These are phyloP conservation scores for Macaria liturata DNA, from an alignment of 2,888 invertebrate species.

Conservation along the genomic window DNA sequence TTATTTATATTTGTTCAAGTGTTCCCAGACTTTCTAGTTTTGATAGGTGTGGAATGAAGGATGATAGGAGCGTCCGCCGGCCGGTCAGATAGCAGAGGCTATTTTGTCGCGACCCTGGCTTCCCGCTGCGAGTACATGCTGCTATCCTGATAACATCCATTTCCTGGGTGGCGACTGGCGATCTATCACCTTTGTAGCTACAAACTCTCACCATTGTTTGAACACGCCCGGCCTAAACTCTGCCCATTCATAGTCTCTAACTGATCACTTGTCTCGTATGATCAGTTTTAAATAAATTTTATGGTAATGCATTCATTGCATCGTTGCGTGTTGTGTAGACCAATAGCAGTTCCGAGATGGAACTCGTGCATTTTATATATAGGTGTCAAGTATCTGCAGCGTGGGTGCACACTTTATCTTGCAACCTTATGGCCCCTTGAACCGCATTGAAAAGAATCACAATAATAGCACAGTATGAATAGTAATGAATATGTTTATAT, in stretches of 20 bases:
- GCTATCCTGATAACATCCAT: constrained; percentile 59
- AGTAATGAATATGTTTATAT: constrained; percentile 23
- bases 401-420: constrained; percentile 57
- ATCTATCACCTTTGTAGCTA: constrained; percentile 53
- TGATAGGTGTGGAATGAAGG: constrained; percentile 12
- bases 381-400: constrained; percentile 62
- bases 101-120: constrained; percentile 36
- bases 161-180: constrained; percentile 65
- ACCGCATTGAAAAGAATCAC: constrained; percentile 27
- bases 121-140: constrained; percentile 54
- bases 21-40: constrained; percentile 11
- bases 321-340: constrained; percentile 56
- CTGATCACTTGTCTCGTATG: constrained; percentile 35
- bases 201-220: constrained; percentile 67
- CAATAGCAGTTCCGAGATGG: constrained; percentile 58
- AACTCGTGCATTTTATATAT: constrained; percentile 50
- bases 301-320: constrained; percentile 65
- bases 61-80: constrained; percentile 5
- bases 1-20: constrained; percentile 11
- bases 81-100: constrained; percentile 1
- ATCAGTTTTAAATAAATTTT: constrained; percentile 63
- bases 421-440: constrained; percentile 37
- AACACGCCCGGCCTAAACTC: constrained; percentile 33
- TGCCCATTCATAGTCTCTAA: constrained; percentile 30
- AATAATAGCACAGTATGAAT: constrained; percentile 26